Percentiles rank a stretch among this genome's conserved stretches.
phyloP scores from a whole-genome alignment of 1,140 invertebrate genomes.

The Pinna nobilis region DNA sequence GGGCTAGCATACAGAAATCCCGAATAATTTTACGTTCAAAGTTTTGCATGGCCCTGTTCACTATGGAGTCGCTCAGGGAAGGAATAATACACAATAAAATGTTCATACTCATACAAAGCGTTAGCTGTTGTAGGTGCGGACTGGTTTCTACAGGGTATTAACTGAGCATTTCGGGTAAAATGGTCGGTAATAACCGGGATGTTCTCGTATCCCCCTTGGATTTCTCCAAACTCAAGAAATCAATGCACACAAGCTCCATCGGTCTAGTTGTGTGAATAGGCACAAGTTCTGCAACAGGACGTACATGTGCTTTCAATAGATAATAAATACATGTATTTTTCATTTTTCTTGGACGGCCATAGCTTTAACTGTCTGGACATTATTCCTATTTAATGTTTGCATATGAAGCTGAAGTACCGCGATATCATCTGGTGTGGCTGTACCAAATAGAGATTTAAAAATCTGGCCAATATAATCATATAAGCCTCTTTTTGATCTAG shows the following conservation, averaged over 20 bases:
- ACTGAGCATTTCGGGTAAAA: neutral
- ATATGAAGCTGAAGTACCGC: neutral
- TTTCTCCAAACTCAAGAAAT: constrained; percentile 1
- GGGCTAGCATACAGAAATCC: constrained; percentile 27
- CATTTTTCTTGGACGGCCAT: constrained; percentile 16
- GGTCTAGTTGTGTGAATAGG: neutral
- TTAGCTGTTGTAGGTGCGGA: neutral
- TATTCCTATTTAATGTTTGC: constrained; percentile 1
- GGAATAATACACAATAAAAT: neutral
- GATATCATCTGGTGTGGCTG: constrained; percentile 38
- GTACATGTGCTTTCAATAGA: too few species aligned
- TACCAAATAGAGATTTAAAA: constrained; percentile 41
- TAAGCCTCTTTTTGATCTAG: constrained; percentile 25
- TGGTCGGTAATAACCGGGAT: constrained; percentile 6
- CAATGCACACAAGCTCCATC: constrained; percentile 4
- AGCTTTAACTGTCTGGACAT: constrained; percentile 4
- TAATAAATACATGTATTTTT: too few species aligned
- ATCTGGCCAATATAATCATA: constrained; percentile 42
- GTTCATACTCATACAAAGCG: constrained; percentile 1
- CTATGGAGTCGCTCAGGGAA: constrained; percentile 3
- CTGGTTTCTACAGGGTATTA: neutral
- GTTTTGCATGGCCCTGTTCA: constrained; percentile 13
- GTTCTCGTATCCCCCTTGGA: neutral
- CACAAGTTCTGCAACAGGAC: neutral
- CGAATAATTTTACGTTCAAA: constrained; percentile 28